Base-by-base conservation (phyloP, 1,140 invertebrate genomes). In the Marisa cornuarietis region DNA sequence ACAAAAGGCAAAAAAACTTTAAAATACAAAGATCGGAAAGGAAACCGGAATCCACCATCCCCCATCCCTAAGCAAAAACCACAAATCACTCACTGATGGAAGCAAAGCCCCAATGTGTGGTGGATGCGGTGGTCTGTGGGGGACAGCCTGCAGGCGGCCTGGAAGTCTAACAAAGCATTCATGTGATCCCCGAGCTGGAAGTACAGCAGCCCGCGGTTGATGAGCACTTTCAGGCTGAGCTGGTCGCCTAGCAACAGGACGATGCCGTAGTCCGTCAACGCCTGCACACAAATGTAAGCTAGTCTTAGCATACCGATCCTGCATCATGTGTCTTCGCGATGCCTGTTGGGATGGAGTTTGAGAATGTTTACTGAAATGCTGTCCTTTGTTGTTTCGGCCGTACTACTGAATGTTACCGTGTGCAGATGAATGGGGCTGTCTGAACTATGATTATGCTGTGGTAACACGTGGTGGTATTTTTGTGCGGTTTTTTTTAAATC, bases 111-210 rank as follows among this genome's bases (percentile, higher is more conserved):
- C 20, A 91, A 85, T 16, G 90, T 89, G 77, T 91, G 90, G 62
- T 89, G 85, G 58, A 91, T 89, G 52, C 85, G 83, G 71, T 88
- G 85, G 80, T 91, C 86, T 18, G 62, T 68, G 16, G 89, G 82
- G 42, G 85, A 85, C 54, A 90, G 81, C 71, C 86, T 85, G 54
- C 85, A 84, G n/a, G 91, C 90, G 82, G 87, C 79, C 71, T 90
- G 84, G 74, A 91, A 91, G 82, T 91, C 90, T 79, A 88, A 87
- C 18, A 91, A 82, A 16, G 91, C 88, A 86, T 91, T 91, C 13
- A 76, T 81, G 82, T 88, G 90, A 74, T 91, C 90, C 71, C 83
- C 80, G 62, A 79, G 84, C 71, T 88, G 85, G 82, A 89, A 90
- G 81, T 91, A 91, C 68, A 91, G 80, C 68, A 91, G 82, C 8